Evolutionary conservation across 2,888 invertebrate species (phyloP).

Genomic region (Lamellibrachia columna): DNA sequence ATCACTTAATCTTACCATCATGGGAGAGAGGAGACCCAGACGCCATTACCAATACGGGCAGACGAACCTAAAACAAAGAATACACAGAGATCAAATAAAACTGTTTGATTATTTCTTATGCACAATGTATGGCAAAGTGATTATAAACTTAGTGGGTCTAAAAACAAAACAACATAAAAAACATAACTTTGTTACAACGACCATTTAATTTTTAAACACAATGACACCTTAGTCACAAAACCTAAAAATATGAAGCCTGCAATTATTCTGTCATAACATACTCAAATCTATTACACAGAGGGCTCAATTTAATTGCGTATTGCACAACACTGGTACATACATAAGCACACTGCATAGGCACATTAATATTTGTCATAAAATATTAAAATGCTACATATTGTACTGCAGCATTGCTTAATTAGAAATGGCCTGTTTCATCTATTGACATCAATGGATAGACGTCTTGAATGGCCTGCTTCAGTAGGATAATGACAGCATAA

Average conservation of each 20-base stretch:
- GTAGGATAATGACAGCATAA: not conserved
- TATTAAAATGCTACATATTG: not conserved
- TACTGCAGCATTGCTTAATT: not conserved
- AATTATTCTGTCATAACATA: not conserved
- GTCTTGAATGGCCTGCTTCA: not conserved
- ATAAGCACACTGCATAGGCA: not conserved
- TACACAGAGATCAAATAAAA: not conserved
- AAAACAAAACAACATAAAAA: too few species aligned
- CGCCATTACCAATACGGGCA: not conserved
- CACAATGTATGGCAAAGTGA: not conserved
- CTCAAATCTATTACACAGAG: not conserved
- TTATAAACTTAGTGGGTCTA: not conserved
- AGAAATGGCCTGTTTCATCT: not conserved
- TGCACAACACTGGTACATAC: not conserved
- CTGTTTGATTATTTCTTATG: not conserved
- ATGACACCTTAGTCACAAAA: not conserved
- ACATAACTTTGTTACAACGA: not conserved
- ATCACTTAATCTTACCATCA: not conserved
- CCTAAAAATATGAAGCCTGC: not conserved
- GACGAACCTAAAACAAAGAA: not conserved
- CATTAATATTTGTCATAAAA: not conserved
- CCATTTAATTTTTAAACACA: not conserved
- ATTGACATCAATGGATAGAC: not conserved
- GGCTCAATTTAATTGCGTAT: not conserved
- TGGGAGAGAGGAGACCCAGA: not conserved